A percentile compares a stretch with the other conserved stretches of the same genome.
Conservation (phyloP, 2,888 invertebrate species). For the Stenoptilia bipunctidactyla region DNA sequence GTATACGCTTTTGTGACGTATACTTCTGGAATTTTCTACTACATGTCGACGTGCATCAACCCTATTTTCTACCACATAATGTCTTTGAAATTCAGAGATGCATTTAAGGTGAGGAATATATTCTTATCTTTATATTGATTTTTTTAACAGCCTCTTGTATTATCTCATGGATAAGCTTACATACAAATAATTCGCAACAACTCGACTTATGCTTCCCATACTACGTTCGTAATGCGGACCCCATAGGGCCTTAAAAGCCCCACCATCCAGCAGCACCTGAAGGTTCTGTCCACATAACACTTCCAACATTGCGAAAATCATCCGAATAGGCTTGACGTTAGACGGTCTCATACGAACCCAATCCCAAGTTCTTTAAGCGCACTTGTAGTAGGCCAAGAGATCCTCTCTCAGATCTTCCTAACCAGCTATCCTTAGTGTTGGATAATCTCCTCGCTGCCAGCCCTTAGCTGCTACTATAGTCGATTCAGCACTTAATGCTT, state of each 20-base stretch:
- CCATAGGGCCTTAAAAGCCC: not conserved
- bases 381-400: no score
- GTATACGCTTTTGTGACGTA: constrained; percentile 81
- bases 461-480: no score
- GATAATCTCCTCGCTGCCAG: no score
- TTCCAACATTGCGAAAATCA: no score
- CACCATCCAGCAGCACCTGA: no score
- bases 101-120: constrained; percentile 82
- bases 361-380: no score
- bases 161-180: not conserved
- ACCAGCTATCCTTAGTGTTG: no score
- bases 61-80: constrained; percentile 94
- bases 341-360: no score
- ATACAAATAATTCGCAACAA: not conserved
- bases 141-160: not conserved
- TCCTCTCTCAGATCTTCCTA: no score
- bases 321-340: no score
- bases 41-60: constrained; percentile 92
- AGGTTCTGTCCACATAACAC: not conserved
- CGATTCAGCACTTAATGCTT: no score
- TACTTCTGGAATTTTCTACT: constrained; percentile 90
- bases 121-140: not conserved
- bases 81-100: constrained; percentile 93
- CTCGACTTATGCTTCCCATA: not conserved
- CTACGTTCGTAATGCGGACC: not conserved